These are phyloP conservation scores for Mormyrus proboscirostris DNA, from an alignment of 2,797 vertebrate species.

Conservation along the genomic window DNA sequence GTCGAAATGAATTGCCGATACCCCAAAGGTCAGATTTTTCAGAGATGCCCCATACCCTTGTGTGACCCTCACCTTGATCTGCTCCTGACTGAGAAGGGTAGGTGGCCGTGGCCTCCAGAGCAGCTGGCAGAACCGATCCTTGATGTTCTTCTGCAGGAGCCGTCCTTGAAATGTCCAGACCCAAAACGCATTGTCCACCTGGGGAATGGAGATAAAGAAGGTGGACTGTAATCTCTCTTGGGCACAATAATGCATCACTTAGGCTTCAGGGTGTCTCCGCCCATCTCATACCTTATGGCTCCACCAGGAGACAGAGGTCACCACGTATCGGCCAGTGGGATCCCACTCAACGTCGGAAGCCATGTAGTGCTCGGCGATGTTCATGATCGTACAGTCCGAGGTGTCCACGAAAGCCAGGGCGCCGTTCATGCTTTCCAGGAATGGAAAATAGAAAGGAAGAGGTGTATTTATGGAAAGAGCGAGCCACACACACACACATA, in stretches of 20 bases:
- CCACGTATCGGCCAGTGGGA: slow-evolving; percentile 87
- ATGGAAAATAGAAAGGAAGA: neutral
- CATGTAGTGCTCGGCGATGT: slow-evolving; percentile 96
- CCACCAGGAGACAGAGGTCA: slow-evolving; percentile 99
- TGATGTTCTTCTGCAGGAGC: slow-evolving; percentile 95
- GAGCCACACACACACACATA: neutral
- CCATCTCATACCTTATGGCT: slow-evolving; percentile 80
- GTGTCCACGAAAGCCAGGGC: slow-evolving; percentile 95
- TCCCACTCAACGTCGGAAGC: slow-evolving; percentile 98
- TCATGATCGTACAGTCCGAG: slow-evolving; percentile 98
- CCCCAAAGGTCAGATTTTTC: neutral
- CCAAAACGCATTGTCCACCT: slow-evolving; percentile 99
- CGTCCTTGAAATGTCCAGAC: slow-evolving; percentile 98
- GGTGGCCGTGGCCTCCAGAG: slow-evolving; percentile 90
- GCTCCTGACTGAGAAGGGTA: slow-evolving; percentile 74
- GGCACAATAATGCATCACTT: neutral
- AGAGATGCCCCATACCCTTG: neutral
- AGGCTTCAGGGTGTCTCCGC: neutral
- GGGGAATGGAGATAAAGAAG: neutral
- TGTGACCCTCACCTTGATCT: slow-evolving; percentile 70
- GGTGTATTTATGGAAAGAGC: neutral
- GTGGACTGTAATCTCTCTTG: neutral
- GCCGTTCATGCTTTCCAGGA: slow-evolving; percentile 80
- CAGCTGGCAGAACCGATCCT: slow-evolving; percentile 95
- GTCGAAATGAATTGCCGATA: neutral